Evolutionary conservation across 2,797 vertebrate species (phyloP).

Genomic region (Anguilla marmorata): DNA sequence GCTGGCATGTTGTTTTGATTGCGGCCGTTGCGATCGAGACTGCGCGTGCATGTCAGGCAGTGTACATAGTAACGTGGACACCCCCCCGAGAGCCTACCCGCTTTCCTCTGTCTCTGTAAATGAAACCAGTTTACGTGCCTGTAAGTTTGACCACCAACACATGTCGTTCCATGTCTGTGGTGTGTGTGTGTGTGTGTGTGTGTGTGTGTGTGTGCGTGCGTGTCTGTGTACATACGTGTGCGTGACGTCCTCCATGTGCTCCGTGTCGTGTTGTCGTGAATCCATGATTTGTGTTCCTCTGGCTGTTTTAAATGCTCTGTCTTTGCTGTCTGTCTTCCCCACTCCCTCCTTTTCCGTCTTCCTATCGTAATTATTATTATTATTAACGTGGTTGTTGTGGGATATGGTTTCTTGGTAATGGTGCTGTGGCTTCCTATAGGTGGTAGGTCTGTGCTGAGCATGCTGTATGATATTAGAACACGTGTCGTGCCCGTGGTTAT

Average conservation of each 20-base stretch:
- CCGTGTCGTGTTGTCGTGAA: constrained; percentile 70
- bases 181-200: background rate
- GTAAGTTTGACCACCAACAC: constrained; percentile 92
- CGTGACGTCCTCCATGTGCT: constrained; percentile 65
- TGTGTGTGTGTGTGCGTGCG: constrained; percentile 61
- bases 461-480: constrained; percentile 70
- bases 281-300: constrained; percentile 40
- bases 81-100: constrained; percentile 98
- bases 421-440: constrained; percentile 68
- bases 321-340: constrained; percentile 95
- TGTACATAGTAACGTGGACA: constrained; percentile 99
- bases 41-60: constrained; percentile 99
- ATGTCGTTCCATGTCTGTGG: constrained; percentile 86
- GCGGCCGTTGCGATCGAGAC: constrained; percentile 98
- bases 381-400: constrained; percentile 39
- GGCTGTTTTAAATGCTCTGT: constrained; percentile 61
- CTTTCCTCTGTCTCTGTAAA: constrained; percentile 99
- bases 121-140: constrained; percentile 99
- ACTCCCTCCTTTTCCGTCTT: constrained; percentile 99
- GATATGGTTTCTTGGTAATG: constrained; percentile 56
- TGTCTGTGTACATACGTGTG: constrained; percentile 72
- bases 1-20: constrained; percentile 99
- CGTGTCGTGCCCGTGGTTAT: constrained; percentile 60
- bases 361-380: constrained; percentile 20
- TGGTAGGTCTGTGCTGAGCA: constrained; percentile 70